Conservation (phyloP, 2,113 vertebrate species). For the Mobula birostris region DNA sequence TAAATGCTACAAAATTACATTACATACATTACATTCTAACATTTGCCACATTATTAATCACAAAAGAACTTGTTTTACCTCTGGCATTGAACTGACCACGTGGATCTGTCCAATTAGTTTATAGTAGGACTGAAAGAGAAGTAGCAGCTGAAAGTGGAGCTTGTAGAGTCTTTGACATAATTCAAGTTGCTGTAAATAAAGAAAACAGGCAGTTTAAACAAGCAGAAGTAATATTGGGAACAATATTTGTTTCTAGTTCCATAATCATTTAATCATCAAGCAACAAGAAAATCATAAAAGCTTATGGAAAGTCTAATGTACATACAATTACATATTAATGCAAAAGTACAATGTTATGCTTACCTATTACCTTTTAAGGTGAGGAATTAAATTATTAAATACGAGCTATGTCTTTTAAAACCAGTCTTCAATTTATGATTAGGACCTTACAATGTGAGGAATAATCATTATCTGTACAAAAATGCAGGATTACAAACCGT, state of each 20-base stretch:
- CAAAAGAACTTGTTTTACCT: conserved; percentile 60
- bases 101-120: conserved; percentile 95
- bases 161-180: conserved; percentile 96
- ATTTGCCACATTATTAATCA: neutral
- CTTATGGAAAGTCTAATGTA: neutral
- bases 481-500: neutral
- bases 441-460: neutral
- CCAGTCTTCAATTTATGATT: neutral
- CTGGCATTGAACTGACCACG: conserved; percentile 86
- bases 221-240: neutral
- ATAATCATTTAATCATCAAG: neutral
- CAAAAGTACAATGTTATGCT: neutral
- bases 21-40: neutral
- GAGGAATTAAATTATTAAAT: conserved; percentile 3
- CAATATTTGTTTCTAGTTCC: neutral
- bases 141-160: conserved; percentile 93
- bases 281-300: neutral
- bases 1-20: neutral
- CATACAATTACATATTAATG: conserved; percentile 7
- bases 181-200: conserved; percentile 79
- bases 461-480: neutral
- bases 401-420: neutral
- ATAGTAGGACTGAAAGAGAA: conserved; percentile 98
- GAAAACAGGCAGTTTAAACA: conserved; percentile 42
- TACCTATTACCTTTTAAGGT: neutral